Evolutionary conservation across 2,113 vertebrate genomes (phyloP), one percentile per base, ranked within the genome.

Genomic region (Rhinichthys klamathensis): DNA sequence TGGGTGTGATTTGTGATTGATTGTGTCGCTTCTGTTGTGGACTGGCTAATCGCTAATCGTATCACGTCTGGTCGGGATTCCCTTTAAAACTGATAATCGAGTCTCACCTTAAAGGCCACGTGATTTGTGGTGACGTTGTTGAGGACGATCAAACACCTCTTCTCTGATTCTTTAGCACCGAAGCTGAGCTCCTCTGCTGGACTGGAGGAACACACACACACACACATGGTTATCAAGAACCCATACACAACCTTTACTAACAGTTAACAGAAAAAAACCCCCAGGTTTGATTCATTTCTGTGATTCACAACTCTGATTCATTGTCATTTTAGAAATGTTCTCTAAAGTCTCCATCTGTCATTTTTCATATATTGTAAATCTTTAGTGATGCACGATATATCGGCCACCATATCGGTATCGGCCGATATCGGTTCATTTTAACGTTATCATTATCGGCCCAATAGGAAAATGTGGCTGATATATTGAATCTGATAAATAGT

Each of bases 181-280:
- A 99, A 99, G 93, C 96, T 94, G 0, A 99, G 93, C 88, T 99
- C 98, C 90, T 99, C 98, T 30, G 98, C 95, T n/a, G 98, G 98
- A 92, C 98, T 99, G 84, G 4, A 75, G 82, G 89, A 92, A 86
- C 77, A 23, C n/a, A 67, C 5, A 5, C 3, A 11, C 16, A 23
- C n/a, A 67, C 5, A 5, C 3, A 11, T 10, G 3, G 9, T 46
- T 1, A 46, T 49, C 25, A 30, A 25, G 35, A 70, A 30, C 15
- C 18, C 13, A 65, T 1, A 2, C 65, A 69, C 65, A 70, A 23
- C 67, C 60, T 61, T n/a, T 25, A 61, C 60, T 61, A 61, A 27
- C 4, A 3, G 18, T 41, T 41, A 41, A 41, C 6, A 8, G 7
- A 9, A 38, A 5, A 38, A 6, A n/a, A n/a, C n/a, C n/a, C n/a